These are phyloP conservation scores for Agonopterix subpropinquella DNA, from an alignment of 2,888 invertebrate species.

Conservation along the genomic window DNA sequence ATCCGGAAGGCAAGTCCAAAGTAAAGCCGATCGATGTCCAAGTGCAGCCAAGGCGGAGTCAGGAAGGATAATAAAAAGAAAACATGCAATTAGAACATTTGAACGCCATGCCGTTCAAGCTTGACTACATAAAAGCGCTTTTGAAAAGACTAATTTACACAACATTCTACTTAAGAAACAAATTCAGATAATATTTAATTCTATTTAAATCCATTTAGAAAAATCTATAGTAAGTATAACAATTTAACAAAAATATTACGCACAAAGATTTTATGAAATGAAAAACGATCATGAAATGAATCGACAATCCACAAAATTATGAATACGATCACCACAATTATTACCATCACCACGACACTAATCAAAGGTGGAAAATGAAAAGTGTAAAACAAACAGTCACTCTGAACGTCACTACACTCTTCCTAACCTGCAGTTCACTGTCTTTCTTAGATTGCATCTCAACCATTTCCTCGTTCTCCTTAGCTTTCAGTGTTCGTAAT, in stretches of 20 bases:
- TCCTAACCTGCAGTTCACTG: slow-evolving; percentile 54
- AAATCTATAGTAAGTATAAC: neutral
- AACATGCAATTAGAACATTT: slow-evolving; percentile 59
- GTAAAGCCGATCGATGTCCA: slow-evolving; percentile 7
- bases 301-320: neutral
- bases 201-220: neutral
- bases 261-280: neutral
- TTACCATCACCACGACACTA: neutral
- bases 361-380: neutral
- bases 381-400: slow-evolving; percentile 6
- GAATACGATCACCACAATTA: neutral
- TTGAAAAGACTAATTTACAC: neutral
- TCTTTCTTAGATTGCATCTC: slow-evolving; percentile 34
- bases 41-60: slow-evolving; percentile 31
- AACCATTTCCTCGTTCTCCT: slow-evolving; percentile 43
- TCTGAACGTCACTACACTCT: slow-evolving; percentile 20
- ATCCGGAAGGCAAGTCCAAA: slow-evolving; percentile 18
- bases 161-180: neutral
- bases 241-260: neutral
- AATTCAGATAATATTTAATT: neutral
- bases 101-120: neutral
- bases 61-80: slow-evolving; percentile 44
- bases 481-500: slow-evolving; percentile 28
- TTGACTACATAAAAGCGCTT: neutral
- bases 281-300: neutral